These are phyloP conservation scores for Zonitis immaculata DNA, from an alignment of 2,888 invertebrate genomes.

Conservation along the genomic window DNA sequence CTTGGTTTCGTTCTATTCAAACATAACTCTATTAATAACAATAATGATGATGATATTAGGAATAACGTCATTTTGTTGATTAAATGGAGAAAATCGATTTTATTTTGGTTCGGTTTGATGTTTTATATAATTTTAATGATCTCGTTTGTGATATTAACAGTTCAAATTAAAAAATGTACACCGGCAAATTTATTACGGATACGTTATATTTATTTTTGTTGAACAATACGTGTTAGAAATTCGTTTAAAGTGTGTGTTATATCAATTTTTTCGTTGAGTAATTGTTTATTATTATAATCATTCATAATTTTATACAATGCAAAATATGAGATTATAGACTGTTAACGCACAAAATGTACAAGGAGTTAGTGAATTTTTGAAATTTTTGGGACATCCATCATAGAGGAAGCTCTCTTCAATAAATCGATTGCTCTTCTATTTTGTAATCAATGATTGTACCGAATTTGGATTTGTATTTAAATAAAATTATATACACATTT, in stretches of 20 bases:
- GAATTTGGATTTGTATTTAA: too few relatives aligned
- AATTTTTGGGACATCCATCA: background rate
- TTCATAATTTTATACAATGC: too few relatives aligned
- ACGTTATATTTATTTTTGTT: constrained; percentile 33
- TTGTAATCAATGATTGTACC: too few relatives aligned
- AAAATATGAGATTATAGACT: constrained; percentile 6
- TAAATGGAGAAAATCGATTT: constrained; percentile 19
- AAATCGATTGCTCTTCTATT: too few relatives aligned
- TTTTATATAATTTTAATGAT: constrained; percentile 25
- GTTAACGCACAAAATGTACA: background rate
- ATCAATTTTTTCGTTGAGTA: too few relatives aligned
- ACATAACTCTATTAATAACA: constrained; percentile 27
- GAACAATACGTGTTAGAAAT: too few relatives aligned
- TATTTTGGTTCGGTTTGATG: constrained; percentile 29
- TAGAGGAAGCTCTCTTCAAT: too few relatives aligned
- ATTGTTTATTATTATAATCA: too few relatives aligned
- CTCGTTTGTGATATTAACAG: constrained; percentile 26
- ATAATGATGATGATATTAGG: constrained; percentile 25
- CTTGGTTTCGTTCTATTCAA: constrained; percentile 59
- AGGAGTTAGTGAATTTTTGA: background rate
- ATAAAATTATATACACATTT: too few relatives aligned
- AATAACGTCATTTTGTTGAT: too few relatives aligned
- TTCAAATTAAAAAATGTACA: constrained; percentile 34
- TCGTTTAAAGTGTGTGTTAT: too few relatives aligned
- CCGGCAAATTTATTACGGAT: constrained; percentile 25